Conservation (phyloP, 2,113 vertebrate genomes). For the Passerina amoena region DNA sequence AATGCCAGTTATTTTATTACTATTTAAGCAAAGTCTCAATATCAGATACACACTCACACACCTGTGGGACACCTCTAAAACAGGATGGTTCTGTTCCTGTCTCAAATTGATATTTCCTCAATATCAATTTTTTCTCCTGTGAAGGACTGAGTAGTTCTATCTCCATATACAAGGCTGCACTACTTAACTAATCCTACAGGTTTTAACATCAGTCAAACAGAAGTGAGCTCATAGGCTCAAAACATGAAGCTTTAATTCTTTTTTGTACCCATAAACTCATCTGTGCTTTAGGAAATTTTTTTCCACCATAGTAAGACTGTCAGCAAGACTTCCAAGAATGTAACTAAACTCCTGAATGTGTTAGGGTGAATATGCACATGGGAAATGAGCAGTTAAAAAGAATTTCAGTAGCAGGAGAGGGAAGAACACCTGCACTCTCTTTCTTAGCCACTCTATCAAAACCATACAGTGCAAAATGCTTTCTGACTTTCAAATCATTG, state of each 20-base stretch:
- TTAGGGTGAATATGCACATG: neutral
- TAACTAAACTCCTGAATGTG: neutral
- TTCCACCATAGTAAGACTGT: neutral
- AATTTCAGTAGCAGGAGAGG: neutral
- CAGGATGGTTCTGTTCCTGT: too few relatives aligned
- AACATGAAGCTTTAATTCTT: neutral
- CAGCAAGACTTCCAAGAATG: neutral
- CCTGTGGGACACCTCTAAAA: too few relatives aligned
- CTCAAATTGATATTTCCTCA: neutral
- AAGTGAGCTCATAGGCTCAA: neutral
- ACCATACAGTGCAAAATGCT: neutral
- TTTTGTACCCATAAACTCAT: neutral
- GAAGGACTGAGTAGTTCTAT: neutral
- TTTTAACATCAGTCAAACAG: neutral
- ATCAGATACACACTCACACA: too few relatives aligned
- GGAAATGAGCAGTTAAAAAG: neutral
- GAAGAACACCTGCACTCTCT: neutral
- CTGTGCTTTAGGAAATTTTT: neutral
- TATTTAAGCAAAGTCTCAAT: neutral
- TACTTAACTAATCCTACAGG: neutral
- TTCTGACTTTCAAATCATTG: neutral
- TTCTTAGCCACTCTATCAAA: neutral
- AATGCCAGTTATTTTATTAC: neutral
- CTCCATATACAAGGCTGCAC: neutral
- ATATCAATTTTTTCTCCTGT: neutral